These are phyloP conservation scores for Macaria notata DNA, from an alignment of 2,888 invertebrate species.

Conservation along the genomic window DNA sequence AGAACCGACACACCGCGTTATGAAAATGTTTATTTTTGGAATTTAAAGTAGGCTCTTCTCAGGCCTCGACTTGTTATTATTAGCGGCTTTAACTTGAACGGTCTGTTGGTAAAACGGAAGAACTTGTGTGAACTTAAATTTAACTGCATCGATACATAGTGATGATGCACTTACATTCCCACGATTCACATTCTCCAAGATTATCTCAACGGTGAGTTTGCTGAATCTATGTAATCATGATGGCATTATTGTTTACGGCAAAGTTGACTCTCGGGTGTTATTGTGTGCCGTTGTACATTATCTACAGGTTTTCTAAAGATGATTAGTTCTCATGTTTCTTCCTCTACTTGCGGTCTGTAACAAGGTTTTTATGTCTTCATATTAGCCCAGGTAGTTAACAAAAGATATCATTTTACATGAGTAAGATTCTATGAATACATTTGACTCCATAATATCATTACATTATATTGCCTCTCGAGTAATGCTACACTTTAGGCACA, in stretches of 20 bases:
- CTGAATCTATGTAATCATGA: background rate
- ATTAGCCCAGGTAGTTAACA: conserved; percentile 21
- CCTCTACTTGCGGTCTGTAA: conserved; percentile 53
- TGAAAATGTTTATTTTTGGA: conserved; percentile 12
- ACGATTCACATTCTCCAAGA: background rate
- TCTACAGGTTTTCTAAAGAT: conserved; percentile 37
- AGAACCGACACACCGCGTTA: conserved; percentile 17
- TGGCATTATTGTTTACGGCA: conserved; percentile 1
- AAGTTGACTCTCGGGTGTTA: conserved; percentile 3
- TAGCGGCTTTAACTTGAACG: background rate
- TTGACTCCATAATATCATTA: too few species aligned
- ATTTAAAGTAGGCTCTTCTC: conserved; percentile 13
- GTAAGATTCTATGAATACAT: background rate
- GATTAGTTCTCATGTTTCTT: conserved; percentile 51
- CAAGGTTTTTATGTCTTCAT: conserved; percentile 40
- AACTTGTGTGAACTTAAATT: too few species aligned
- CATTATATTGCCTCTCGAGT: too few species aligned
- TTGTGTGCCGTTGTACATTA: conserved; percentile 21
- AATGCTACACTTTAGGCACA: too few species aligned
- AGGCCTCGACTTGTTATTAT: background rate
- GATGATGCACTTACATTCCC: background rate
- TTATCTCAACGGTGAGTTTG: background rate
- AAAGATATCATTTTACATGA: conserved; percentile 18
- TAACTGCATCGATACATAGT: too few species aligned
- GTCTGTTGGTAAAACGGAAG: background rate